Evolutionary conservation across 2,113 vertebrate species (phyloP), one percentile per base, ranked within the genome.

Genomic region (Gambusia affinis): DNA sequence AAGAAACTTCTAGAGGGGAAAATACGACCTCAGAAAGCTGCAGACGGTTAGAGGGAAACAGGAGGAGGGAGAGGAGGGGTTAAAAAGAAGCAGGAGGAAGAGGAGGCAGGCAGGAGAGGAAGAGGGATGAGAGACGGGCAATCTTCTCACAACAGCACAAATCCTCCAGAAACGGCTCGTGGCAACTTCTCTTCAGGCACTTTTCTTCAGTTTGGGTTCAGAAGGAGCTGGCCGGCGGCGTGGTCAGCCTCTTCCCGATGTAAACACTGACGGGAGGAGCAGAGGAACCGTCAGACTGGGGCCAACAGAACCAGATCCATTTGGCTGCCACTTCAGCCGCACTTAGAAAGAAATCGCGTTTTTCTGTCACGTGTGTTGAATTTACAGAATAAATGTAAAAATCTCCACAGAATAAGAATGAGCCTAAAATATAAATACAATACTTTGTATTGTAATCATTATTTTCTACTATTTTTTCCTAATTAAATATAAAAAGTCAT

Each of bases 191-290:
- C 35, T 37, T 37, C 94, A 95, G 93, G 92, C 87, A 93, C 92
- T 95, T 90, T 62, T 93, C 91, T 81, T 85, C 87, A 62, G 75
- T 30, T 39, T 81, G 15, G 87, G 70, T 75, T 98, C 94, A 99
- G 44, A 98, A 98, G 68, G 96, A 97, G 94, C 96, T 97, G 90
- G 97, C 91, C 35, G 97, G 96, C 17, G 97, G 95, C 15, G 95
- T 95, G 87, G 96, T 98, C 95, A 98, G 92, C 90, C 96, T 96
- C 87, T 98, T 98, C 30, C 97, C 97, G 24, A 99, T 99, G 92
- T 98, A 99, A 88, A 99, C 97, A 81, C 97, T 98, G 77, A 67
- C 33, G n/a, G 57, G 63, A 67, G 33, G 10, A 28, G 1, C 27
- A 35, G 63, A 2, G 12, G 1, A 37, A 37, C 35, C 35, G 10